Evolutionary conservation across 1,140 invertebrate genomes (phyloP), one percentile per base, ranked within the genome.

Genomic region (Papilio aristodemus): DNA sequence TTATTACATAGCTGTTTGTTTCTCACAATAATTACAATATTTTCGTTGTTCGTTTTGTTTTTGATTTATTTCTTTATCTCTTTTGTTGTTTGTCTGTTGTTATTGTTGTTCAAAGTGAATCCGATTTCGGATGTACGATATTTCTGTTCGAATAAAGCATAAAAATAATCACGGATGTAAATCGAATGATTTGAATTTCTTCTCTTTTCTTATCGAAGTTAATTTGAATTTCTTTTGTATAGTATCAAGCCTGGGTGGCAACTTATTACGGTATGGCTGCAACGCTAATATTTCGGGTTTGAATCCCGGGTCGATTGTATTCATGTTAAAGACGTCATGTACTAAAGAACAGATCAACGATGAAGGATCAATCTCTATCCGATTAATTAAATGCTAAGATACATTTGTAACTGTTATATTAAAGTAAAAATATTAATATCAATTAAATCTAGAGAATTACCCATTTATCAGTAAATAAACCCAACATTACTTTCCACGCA

Each of bases 381-480:
- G n/a, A n/a, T n/a, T n/a, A n/a, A 9, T 14, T 46, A 17, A 3
- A 11, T 17, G n/a, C n/a, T 17, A 46, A 46, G 41, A 19, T 14
- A 9, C 14, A 17, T 17, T 17, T 2, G 8, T 22, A 7, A 39
- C 2, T 50, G 9, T 22, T 0, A 50, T 22, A 0, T 22, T 25
- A 54, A 17, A 22, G 0, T 22, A 22, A 19, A 54, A 54, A 54
- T 22, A 54, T 54, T 9, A 54, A 11, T 11, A 54, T 10, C 46
- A 54, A 54, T 11, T 25, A 25, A 54, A 60, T 60, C 6, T 19
- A 60, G 32, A 60, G 38, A 60, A 38, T 36, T 5, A 4, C 1
- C 19, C 43, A 22, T 66, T 66, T 50, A 36, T 66, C 63, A 27
- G 41, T 46, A 32, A 41, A 66, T 27, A 37, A 66, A 66, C 9